Percentiles rank a stretch among this genome's conserved stretches.
Evolutionary conservation across 2,888 invertebrate species (phyloP).

Genomic region (Tachystola acroxantha): DNA sequence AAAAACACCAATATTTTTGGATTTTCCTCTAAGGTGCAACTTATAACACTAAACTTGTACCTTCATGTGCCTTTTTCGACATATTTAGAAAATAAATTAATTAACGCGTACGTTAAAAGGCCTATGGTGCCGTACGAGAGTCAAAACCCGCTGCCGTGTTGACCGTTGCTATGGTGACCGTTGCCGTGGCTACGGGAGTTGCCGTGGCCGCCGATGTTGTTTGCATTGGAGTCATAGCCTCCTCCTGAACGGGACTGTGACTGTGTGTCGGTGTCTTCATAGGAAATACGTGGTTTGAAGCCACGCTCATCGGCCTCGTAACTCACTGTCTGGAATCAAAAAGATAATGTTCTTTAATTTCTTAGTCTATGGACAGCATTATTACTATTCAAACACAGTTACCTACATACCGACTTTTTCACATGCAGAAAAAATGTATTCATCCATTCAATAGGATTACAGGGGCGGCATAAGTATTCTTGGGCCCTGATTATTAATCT

Average conservation of each 20-base stretch:
- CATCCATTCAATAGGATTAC: no score
- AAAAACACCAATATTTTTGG: slow-evolving; percentile 9
- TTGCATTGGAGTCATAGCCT: slow-evolving; percentile 54
- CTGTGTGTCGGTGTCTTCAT: slow-evolving; percentile 73
- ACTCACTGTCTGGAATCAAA: slow-evolving; percentile 79
- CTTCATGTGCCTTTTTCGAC: slow-evolving; percentile 17
- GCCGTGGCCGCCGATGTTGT: slow-evolving; percentile 20
- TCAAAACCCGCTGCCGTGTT: slow-evolving; percentile 35
- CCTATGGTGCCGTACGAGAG: slow-evolving; percentile 16
- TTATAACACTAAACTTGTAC: slow-evolving; percentile 20
- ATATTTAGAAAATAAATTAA: slow-evolving; percentile 13
- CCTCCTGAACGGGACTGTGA: slow-evolving; percentile 33
- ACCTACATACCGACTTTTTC: no score
- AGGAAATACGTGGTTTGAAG: slow-evolving; percentile 81
- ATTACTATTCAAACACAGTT: no score
- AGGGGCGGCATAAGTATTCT: no score
- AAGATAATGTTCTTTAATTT: neutral
- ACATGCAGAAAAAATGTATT: no score
- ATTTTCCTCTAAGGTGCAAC: slow-evolving; percentile 15
- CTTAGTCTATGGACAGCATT: no score
- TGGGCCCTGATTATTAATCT: no score
- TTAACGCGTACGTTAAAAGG: slow-evolving; percentile 16
- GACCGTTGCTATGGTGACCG: slow-evolving; percentile 22
- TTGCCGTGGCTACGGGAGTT: slow-evolving; percentile 18
- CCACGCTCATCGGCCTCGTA: slow-evolving; percentile 83